phyloP scores from a whole-genome alignment of 2,797 vertebrate genomes.

The Chelidonichthys spinosus region DNA sequence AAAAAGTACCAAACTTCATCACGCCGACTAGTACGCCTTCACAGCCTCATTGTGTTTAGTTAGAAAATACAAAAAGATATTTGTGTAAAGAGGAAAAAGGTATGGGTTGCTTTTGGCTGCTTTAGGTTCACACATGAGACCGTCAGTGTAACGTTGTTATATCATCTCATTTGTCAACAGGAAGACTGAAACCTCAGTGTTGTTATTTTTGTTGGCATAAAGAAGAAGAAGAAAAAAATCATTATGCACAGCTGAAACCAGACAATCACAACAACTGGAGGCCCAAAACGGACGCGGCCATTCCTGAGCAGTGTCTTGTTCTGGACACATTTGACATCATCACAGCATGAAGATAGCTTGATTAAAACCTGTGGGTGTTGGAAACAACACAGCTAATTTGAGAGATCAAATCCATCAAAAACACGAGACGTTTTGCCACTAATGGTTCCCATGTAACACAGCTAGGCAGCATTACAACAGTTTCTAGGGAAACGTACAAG shows the following conservation, averaged over 20 bases:
- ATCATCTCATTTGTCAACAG: background rate
- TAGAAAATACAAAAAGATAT: too few relatives aligned
- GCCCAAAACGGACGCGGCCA: constrained; percentile 14
- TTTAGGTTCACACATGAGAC: too few relatives aligned
- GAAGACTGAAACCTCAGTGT: constrained; percentile 5
- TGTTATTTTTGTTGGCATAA: background rate
- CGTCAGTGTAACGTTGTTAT: too few relatives aligned
- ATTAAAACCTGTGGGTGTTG: constrained; percentile 16
- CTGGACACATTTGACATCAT: constrained; percentile 24
- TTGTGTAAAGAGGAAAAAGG: too few relatives aligned
- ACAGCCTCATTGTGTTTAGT: too few relatives aligned
- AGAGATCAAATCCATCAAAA: constrained; percentile 21
- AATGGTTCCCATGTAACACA: constrained; percentile 8
- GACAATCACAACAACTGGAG: constrained; percentile 42
- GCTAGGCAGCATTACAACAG: background rate
- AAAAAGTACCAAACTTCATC: too few relatives aligned
- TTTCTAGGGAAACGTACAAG: constrained; percentile 4
- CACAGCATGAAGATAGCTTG: constrained; percentile 19
- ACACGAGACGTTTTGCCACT: background rate
- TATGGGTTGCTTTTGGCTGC: too few relatives aligned
- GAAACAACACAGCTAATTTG: background rate
- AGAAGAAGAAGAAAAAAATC: background rate
- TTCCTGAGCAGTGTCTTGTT: constrained; percentile 14
- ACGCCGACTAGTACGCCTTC: too few relatives aligned
- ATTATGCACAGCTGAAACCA: constrained; percentile 31